Base-by-base conservation (phyloP, 2,113 vertebrate genomes). In the Carettochelys insculpta region DNA sequence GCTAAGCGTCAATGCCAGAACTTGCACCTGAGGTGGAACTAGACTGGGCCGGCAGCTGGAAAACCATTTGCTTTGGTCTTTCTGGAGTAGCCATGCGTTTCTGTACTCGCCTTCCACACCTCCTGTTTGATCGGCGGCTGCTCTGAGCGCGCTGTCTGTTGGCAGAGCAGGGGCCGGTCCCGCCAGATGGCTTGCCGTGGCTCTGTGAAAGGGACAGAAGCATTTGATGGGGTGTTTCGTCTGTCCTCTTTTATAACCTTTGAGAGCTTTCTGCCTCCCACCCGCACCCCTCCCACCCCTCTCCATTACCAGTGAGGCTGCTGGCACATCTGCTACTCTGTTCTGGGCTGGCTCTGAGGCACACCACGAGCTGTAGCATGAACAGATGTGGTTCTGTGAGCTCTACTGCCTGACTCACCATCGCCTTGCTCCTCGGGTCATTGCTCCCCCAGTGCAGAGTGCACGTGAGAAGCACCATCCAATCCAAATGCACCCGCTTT, bases 61-160 rank as follows among this genome's bases (percentile, higher is more conserved):
- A 43, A n/a, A n/a, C 47, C 73, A 68, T 22, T 68, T n/a, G 41
- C 16, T 78, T 19, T 19, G 52, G 22, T 78, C 25, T 79, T 11
- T 38, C 80, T 38, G 38, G 24, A 38, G 77, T 52, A 52, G 53
- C 58, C 19, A 17, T 65, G 61, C 22, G 61, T 76, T 84, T 65
- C 73, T 68, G 20, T 51, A 94, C 96, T 95, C 90, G 97, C 97
- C 94, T 96, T 85, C 90, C 92, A 65, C 83, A 85, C 29, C 85
- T 76, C 53, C 83, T 29, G 45, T 51, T 11, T 75, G 82, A 75
- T 58, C 88, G 50, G 14, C 85, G 80, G 48, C 80, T 65, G 71
- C 77, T 77, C 45, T 24, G 51, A 41, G 80, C 65, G 85, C 75
- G 61, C 53, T 47, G 53, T n/a, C 54, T 10, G 17, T 52, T 82